Evolutionary conservation across 2,113 vertebrate genomes (phyloP).

Genomic region (Lophochroa leadbeateri): DNA sequence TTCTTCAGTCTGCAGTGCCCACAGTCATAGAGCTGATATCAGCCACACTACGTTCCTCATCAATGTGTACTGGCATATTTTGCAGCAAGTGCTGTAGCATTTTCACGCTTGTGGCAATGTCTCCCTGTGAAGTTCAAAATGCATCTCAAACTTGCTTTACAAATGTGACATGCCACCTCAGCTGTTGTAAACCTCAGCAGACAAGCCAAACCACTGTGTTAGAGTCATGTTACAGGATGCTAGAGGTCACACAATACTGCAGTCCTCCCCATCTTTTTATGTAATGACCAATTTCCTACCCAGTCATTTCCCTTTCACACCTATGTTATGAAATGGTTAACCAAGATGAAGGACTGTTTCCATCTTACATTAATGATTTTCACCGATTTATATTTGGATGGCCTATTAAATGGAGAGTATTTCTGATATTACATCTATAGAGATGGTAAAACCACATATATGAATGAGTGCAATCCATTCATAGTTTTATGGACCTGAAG

Average conservation of each 20-base stretch:
- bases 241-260: not conserved
- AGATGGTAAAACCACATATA: slow-evolving; percentile 26
- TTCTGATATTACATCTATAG: slow-evolving; percentile 24
- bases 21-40: not conserved
- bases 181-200: not conserved
- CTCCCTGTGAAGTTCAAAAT: not conserved
- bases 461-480: slow-evolving; percentile 13
- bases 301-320: not conserved
- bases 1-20: not conserved
- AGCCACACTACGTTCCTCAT: not conserved
- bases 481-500: slow-evolving; percentile 27
- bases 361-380: not conserved
- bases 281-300: not conserved
- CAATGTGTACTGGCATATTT: not conserved
- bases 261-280: not conserved
- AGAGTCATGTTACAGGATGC: not conserved
- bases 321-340: slow-evolving; percentile 8
- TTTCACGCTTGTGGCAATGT: not conserved
- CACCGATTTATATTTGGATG: not conserved
- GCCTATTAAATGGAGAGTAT: slow-evolving; percentile 15
- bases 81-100: not conserved
- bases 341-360: not conserved
- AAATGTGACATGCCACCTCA: not conserved
- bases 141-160: not conserved
- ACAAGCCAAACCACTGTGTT: not conserved